Evolutionary conservation across 2,888 invertebrate species (phyloP), one percentile per base, ranked within the genome.

Genomic region (Drosophila quinaria): DNA sequence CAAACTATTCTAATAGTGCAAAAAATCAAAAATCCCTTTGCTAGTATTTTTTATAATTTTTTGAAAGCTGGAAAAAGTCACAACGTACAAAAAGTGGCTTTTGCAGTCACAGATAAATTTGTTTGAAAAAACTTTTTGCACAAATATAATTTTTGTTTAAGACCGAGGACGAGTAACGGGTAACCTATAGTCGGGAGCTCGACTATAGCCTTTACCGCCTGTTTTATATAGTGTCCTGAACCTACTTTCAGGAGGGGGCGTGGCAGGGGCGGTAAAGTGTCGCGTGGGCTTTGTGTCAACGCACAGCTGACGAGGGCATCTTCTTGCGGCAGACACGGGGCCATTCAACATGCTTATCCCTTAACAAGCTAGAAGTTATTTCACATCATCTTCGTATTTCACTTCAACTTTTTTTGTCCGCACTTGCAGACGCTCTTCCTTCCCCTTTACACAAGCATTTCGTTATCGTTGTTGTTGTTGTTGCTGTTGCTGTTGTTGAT

Each of bases 281-380:
- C 15, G 47, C 33, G 46, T 61, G 37, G 62, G 62, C 37, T 44
- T 22, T 55, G 4, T 55, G 54, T 55, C 37, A 59, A 33, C 74
- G 33, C 74, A 55, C 68, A 67, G 68, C 54, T 50, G 52, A 58
- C 52, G 58, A 35, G 46, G 39, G 35, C 56, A 56, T 56, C 59
- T 39, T 39, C 52, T 19, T 67, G 50, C 39, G 42, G 54, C 54
- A 55, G 42, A 39, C 39, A 17, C 25, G 41, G 6, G 51, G 6
- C 50, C 52, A 55, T 29, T n/a, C 31, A 19, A 11, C 29, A n/a
- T 33, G 22, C 46, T 49, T 49, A 19, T 37, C 58, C 50, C 50
- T 19, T 35, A 50, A 50, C 50, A 63, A 59, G 56, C 64, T 42
- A 52, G 54, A 41, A 86, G 70, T 87, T 80, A 80, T 70, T 84